A percentile compares a stretch with the other conserved stretches of the same genome.
phyloP scores from a whole-genome alignment of 2,797 vertebrate genomes.

The Cuniculus paca region DNA sequence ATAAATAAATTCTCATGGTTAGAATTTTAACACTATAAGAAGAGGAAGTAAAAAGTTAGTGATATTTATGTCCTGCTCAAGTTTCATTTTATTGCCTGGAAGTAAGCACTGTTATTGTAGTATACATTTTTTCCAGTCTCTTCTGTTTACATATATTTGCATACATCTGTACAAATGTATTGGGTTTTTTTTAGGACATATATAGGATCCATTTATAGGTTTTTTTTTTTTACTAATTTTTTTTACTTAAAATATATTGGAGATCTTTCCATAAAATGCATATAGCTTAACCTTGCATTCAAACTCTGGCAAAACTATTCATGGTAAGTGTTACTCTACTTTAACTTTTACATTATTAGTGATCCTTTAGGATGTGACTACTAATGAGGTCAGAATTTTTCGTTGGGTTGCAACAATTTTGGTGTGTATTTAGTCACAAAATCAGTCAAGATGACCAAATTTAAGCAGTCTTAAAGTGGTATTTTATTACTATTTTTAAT shows the following conservation, averaged over 20 bases:
- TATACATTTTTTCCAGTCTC: not conserved
- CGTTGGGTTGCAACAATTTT: not conserved
- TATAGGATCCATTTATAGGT: not conserved
- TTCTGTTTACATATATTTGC: not conserved
- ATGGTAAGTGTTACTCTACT: not conserved
- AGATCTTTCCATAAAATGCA: not conserved
- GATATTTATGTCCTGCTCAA: not conserved
- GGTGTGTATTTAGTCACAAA: not conserved
- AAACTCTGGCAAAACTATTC: not conserved
- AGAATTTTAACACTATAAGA: slow-evolving; percentile 6
- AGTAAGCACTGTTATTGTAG: not conserved
- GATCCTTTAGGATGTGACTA: not conserved
- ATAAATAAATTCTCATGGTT: slow-evolving; percentile 10
- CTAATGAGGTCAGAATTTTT: not conserved
- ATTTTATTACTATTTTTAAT: not conserved
- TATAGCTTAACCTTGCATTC: not conserved
- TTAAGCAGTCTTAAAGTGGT: not conserved
- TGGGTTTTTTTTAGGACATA: not conserved
- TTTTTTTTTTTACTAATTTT: not conserved
- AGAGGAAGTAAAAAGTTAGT: slow-evolving; percentile 29
- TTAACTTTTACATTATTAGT: not conserved
- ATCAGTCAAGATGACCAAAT: not conserved
- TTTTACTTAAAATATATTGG: not conserved
- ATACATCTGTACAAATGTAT: not conserved
- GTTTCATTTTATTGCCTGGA: slow-evolving; percentile 3